Evolutionary conservation across 2,797 vertebrate species (phyloP).

Genomic region (Prunella strophiata): DNA sequence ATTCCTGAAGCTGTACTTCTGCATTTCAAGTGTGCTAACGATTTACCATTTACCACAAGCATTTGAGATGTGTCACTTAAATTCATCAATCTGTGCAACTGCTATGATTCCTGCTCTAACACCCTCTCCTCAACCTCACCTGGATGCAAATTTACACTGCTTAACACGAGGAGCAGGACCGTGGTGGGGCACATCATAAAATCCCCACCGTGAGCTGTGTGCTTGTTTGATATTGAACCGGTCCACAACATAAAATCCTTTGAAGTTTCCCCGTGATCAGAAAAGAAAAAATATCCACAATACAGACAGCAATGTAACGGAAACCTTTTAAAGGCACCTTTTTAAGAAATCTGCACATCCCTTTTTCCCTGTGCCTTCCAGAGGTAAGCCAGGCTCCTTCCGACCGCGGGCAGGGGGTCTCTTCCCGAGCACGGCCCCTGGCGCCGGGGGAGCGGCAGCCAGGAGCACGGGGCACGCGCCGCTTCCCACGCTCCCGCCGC

Average conservation of each 20-base stretch:
- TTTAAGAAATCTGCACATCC: fast-evolving
- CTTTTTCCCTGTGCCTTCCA: fast-evolving
- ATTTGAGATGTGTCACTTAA: background rate
- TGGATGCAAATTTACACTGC: fast-evolving
- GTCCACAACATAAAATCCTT: background rate
- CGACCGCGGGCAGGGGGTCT: fast-evolving
- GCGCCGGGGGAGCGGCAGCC: fast-evolving
- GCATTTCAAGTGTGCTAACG: background rate
- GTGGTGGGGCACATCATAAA: too few relatives aligned
- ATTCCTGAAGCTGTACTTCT: background rate
- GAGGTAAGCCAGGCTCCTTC: background rate
- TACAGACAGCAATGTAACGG: fast-evolving
- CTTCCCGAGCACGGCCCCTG: too few relatives aligned
- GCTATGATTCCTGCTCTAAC: background rate
- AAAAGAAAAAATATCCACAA: background rate
- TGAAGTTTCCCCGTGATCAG: fast-evolving
- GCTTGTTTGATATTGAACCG: background rate
- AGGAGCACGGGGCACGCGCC: background rate
- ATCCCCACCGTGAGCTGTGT: background rate
- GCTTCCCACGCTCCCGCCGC: background rate
- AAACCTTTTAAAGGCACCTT: background rate
- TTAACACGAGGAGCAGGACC: fast-evolving
- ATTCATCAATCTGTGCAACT: background rate
- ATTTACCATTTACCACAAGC: background rate
- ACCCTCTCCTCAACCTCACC: background rate